phyloP scores from a whole-genome alignment of 2,888 invertebrate genomes.

The Spialia ferax region DNA sequence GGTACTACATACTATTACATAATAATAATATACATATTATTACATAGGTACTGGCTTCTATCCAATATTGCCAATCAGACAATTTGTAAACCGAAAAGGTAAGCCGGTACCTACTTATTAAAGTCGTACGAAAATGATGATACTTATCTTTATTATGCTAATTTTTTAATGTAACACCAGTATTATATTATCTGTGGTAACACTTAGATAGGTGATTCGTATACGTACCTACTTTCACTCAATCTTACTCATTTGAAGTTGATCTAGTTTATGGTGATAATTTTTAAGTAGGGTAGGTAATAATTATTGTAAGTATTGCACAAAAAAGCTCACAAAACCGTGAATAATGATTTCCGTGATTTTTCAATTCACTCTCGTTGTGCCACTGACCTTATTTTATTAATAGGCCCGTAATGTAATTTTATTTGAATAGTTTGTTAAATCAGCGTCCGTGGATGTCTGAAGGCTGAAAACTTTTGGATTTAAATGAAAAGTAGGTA shows the following conservation, averaged over 20 bases:
- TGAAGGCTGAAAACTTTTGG: background rate
- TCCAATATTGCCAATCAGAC: too few relatives aligned
- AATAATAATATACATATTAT: too few relatives aligned
- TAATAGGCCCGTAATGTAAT: slow-evolving; percentile 23
- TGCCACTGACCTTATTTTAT: slow-evolving; percentile 32
- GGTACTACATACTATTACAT: too few relatives aligned
- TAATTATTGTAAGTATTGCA: slow-evolving; percentile 4
- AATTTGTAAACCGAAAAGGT: too few relatives aligned
- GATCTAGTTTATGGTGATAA: slow-evolving; percentile 42
- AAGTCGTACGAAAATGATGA: too few relatives aligned
- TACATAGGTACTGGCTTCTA: too few relatives aligned
- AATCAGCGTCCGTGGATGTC: background rate
- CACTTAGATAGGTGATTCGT: too few relatives aligned
- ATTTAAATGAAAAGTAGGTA: background rate
- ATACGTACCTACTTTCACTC: slow-evolving; percentile 42
- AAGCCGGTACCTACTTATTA: too few relatives aligned
- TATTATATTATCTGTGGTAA: too few relatives aligned
- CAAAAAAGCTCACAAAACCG: slow-evolving; percentile 11
- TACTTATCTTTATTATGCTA: too few relatives aligned
- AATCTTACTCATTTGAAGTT: slow-evolving; percentile 18
- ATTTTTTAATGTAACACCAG: too few relatives aligned
- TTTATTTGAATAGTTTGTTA: slow-evolving; percentile 22
- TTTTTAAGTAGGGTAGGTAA: background rate
- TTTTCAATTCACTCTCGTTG: slow-evolving; percentile 31
- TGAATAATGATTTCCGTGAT: slow-evolving; percentile 30